Evolutionary conservation across 2,888 invertebrate species (phyloP), one percentile per base, ranked within the genome.

Genomic region (Branchipolynoe longqiensis): DNA sequence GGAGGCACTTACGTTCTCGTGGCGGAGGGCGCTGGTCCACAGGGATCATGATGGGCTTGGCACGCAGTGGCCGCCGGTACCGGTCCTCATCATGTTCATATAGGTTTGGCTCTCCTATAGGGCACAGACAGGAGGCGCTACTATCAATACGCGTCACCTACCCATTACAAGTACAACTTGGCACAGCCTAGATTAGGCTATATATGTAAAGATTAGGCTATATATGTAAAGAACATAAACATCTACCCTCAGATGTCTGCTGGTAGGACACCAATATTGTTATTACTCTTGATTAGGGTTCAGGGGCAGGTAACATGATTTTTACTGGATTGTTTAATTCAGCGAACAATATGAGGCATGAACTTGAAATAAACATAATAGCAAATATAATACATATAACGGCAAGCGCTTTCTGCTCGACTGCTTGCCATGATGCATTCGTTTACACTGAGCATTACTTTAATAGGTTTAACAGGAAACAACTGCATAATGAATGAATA

Each of bases 1-100:
- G n/a, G n/a, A n/a, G n/a, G n/a, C n/a, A 95, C 96, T 95, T 94
- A 96, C 96, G 95, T 94, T 96, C 96, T 93, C 95, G 95, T 87
- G 95, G 94, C 14, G 88, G 87, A 86, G 95, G 95, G 4, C 90
- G 90, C 92, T 95, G 95, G 90, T 96, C 96, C 91, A 96, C 95
- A 85, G 96, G 95, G 89, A 96, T 95, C 92, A 95, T 95, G 92
- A 96, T 95, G 88, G 96, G 96, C 94, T 96, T 96, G 90, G 96
- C 95, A 62, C 91, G 90, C 38, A 74, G 36, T 40, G 40, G 84
- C 31, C 86, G 48, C 22, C 85, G 59, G 54, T 87, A 88, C 48
- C 88, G 81, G 25, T 88, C 88, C 18, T 88, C 88, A 0, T 83
- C 84, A 78, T 54, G 74, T 8, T 81, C 82, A 25, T 59, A 48